Percentiles rank a stretch among this genome's conserved stretches.
phyloP scores from a whole-genome alignment of 2,888 invertebrate genomes.

The Pyrocoelia pectoralis region DNA sequence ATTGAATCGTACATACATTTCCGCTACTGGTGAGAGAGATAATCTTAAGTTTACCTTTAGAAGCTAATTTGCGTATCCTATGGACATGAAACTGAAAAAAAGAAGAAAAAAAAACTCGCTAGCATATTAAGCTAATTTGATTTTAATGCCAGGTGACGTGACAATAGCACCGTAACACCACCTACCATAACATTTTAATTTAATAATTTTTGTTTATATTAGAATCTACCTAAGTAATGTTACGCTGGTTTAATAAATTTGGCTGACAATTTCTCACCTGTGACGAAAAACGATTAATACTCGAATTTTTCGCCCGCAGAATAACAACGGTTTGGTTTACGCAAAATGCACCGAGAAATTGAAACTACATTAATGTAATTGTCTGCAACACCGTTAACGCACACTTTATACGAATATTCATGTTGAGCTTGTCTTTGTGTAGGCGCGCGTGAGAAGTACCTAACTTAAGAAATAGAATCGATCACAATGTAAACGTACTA shows the following conservation, averaged over 20 bases:
- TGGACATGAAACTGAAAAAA: constrained; percentile 28
- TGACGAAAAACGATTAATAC: constrained; percentile 40
- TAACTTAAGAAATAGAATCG: too few species aligned
- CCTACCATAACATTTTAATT: constrained; percentile 60
- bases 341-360: constrained; percentile 25
- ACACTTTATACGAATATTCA: neutral
- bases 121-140: constrained; percentile 55
- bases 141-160: constrained; percentile 56
- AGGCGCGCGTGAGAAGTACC: too few species aligned
- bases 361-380: neutral
- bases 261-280: constrained; percentile 45
- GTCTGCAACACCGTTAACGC: neutral
- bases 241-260: constrained; percentile 51
- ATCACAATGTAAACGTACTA: too few species aligned
- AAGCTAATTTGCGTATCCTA: constrained; percentile 39
- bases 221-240: constrained; percentile 48
- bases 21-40: constrained; percentile 24
- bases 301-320: constrained; percentile 19
- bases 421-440: too few species aligned
- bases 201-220: constrained; percentile 57
- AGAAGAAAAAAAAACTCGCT: constrained; percentile 36
- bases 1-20: constrained; percentile 31
- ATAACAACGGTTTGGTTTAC: constrained; percentile 29
- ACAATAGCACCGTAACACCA: constrained; percentile 61
- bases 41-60: constrained; percentile 32